Base-by-base conservation (phyloP, 2,888 invertebrate species). In the Mythimna impura region DNA sequence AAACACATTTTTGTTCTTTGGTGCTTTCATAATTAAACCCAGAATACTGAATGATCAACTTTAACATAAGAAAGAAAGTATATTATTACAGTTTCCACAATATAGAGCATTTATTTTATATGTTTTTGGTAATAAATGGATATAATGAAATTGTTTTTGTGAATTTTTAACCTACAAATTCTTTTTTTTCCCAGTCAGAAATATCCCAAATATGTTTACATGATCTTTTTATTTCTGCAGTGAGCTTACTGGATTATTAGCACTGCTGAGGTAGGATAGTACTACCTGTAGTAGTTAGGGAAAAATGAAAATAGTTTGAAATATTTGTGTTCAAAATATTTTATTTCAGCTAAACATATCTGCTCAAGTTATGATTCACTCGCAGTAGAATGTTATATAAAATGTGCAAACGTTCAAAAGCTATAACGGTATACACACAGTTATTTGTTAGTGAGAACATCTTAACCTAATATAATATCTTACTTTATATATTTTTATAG, bases 361-460 rank as follows among this genome's bases (percentile, higher is more conserved):
- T 61, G 67, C 70, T 40, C 65, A 75, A 77, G 71, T 68, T 71
- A 61, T 55, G 76, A 78, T 82, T 76, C 80, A 80, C 72, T 81
- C 75, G 76, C 64, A 55, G 55, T 57, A 73, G 43, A 62, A 67
- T 70, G 69, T 55, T 55, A 50, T 76, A 84, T 63, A 82, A 85
- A 85, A 88, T 76, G 87, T 90, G 89, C 85, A 87, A 86, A 84
- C 57, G 74, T 80, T 69, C 52, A 69, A 71, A 82, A 88, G 86
- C 85, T 64, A 47, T 47, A 71, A 72, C 54, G 57, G 66, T 73
- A 76, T 60, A 76, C 25, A 66, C 78, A 72, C 73, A 75, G 50
- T 71, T 71, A 85, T 67, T 70, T 69, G 77, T 64, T 79, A 80
- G 54, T 79, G 76, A 75, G 80, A 81, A 87, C 75, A 75, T 80